phyloP scores from a whole-genome alignment of 2,797 vertebrate species.

The Dromococcyx pavoninus region DNA sequence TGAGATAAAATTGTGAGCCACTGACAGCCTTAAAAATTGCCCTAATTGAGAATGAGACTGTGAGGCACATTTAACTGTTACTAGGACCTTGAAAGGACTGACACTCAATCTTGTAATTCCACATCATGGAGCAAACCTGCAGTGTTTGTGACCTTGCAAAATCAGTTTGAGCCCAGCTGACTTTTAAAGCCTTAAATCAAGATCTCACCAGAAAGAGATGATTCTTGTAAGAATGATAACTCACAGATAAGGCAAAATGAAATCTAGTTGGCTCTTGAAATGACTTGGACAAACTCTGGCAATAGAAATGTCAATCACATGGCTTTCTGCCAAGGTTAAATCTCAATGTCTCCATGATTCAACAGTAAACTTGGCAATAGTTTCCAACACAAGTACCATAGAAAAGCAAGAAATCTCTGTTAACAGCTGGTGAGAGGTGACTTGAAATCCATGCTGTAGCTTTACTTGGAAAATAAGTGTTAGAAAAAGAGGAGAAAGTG shows the following conservation, averaged over 20 bases:
- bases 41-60: conserved; percentile 51
- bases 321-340: conserved; percentile 67
- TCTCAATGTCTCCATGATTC: conserved; percentile 44
- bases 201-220: conserved; percentile 64
- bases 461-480: neutral
- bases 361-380: conserved; percentile 43
- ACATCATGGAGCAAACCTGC: conserved; percentile 57
- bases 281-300: conserved; percentile 60
- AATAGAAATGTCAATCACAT: conserved; percentile 74
- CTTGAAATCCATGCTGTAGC: neutral
- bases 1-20: conserved; percentile 31
- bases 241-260: conserved; percentile 71
- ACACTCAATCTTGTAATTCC: conserved; percentile 57
- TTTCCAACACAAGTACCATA: conserved; percentile 4
- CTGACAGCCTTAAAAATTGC: conserved; percentile 58
- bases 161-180: conserved; percentile 69
- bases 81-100: conserved; percentile 28
- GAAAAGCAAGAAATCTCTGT: neutral
- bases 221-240: conserved; percentile 76
- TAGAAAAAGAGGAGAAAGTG: neutral
- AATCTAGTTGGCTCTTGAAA: conserved; percentile 68
- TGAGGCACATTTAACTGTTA: conserved; percentile 27
- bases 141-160: conserved; percentile 71
- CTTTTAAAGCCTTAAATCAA: conserved; percentile 76
- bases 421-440: neutral